A percentile compares a stretch with the other conserved stretches of the same genome.
These are phyloP conservation scores for Argynnis bischoffii DNA, from an alignment of 2,888 invertebrate genomes.

Conservation along the genomic window DNA sequence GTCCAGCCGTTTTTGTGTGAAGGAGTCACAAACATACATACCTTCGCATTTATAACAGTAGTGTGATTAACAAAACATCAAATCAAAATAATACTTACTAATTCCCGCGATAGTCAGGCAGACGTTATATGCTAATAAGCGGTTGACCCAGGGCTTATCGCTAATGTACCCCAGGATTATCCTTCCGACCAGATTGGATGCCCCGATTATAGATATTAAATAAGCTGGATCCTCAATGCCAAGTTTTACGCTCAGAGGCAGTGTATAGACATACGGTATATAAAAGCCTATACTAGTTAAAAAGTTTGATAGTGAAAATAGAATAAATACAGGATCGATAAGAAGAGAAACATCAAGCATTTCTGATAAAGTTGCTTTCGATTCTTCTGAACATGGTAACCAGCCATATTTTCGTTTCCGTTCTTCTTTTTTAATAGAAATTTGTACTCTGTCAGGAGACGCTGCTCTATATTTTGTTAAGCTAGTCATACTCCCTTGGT, in stretches of 20 bases:
- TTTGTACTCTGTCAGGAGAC: conserved; percentile 67
- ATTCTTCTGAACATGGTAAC: conserved; percentile 86
- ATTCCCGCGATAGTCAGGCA: conserved; percentile 94
- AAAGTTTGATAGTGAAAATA: conserved; percentile 97
- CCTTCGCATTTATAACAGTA: too few relatives aligned
- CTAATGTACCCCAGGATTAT: conserved; percentile 93
- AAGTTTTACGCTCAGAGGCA: conserved; percentile 86
- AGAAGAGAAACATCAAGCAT: conserved; percentile 94
- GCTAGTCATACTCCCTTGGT: conserved; percentile 88
- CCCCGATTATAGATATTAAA: conserved; percentile 91
- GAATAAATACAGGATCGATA: conserved; percentile 91
- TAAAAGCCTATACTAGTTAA: conserved; percentile 97
- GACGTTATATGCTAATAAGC: conserved; percentile 93
- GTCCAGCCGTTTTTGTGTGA: too few relatives aligned
- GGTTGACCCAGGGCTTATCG: conserved; percentile 95
- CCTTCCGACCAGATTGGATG: conserved; percentile 94
- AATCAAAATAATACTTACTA: conserved; percentile 80
- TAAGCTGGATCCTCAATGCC: conserved; percentile 85
- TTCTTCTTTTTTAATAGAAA: conserved; percentile 65
- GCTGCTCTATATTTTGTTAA: conserved; percentile 77
- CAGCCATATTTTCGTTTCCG: conserved; percentile 78
- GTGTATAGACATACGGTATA: conserved; percentile 94
- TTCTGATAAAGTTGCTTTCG: conserved; percentile 86
- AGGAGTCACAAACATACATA: too few relatives aligned
- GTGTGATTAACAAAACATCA: too few relatives aligned